Conservation (phyloP, 23 tunicate genomes). For the Halocynthia roretzi region DNA sequence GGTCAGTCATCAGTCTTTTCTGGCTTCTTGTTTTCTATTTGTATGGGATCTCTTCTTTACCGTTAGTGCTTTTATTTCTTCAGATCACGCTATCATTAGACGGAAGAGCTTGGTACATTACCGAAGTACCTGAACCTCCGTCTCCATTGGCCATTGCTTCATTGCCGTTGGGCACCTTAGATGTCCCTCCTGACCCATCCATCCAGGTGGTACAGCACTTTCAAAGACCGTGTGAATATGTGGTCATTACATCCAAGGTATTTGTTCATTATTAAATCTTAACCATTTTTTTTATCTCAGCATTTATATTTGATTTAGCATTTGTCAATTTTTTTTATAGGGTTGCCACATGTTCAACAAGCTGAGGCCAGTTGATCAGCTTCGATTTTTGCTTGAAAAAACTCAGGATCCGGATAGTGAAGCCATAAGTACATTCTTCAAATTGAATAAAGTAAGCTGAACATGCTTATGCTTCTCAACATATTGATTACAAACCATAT, state of each 20-base stretch:
- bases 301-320: background rate
- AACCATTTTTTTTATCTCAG: background rate
- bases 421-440: constrained; percentile 52
- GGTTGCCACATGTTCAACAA: constrained; percentile 92
- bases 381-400: constrained; percentile 52
- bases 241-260: constrained; percentile 91
- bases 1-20: constrained; percentile 13
- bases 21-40: background rate
- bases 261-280: background rate
- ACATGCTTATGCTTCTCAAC: too few relatives aligned
- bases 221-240: constrained; percentile 90
- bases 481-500: too few relatives aligned
- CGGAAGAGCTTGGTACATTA: constrained; percentile 80
- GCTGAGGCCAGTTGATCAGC: constrained; percentile 82
- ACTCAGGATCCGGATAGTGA: constrained; percentile 56
- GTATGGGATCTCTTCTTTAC: background rate
- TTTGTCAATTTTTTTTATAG: constrained; percentile 28
- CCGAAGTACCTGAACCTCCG: constrained; percentile 57
- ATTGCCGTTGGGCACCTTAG: constrained; percentile 39
- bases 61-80: background rate
- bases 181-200: constrained; percentile 87
- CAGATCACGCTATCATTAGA: constrained; percentile 55
- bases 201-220: constrained; percentile 83
- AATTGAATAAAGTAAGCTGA: constrained; percentile 38
- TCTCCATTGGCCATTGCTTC: constrained; percentile 54